Evolutionary conservation across 2,888 invertebrate species (phyloP).

Genomic region (Callimorpha dominula): DNA sequence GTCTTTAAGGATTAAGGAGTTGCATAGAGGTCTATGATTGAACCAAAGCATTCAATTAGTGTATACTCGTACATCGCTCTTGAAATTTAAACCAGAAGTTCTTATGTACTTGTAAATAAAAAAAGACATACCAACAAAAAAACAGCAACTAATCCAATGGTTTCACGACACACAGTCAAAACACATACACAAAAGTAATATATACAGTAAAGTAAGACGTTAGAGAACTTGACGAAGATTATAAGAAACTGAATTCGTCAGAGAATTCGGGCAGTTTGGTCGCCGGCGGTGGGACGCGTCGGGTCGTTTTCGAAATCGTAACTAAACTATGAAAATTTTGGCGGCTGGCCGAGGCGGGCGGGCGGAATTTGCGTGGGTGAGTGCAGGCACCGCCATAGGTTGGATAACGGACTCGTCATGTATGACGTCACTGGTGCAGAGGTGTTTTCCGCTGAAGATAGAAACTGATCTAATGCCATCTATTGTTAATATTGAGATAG

Average conservation of each 20-base stretch:
- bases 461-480: slow-evolving; percentile 71
- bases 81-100: background rate
- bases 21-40: slow-evolving; percentile 39
- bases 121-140: slow-evolving; percentile 60
- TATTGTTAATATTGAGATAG: slow-evolving; percentile 57
- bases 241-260: slow-evolving; percentile 74
- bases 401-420: slow-evolving; percentile 78
- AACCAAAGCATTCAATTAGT: slow-evolving; percentile 18
- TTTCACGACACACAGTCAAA: slow-evolving; percentile 67
- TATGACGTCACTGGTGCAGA: slow-evolving; percentile 81
- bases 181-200: slow-evolving; percentile 69
- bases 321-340: slow-evolving; percentile 86
- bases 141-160: slow-evolving; percentile 72
- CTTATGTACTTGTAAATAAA: slow-evolving; percentile 10
- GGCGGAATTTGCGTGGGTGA: slow-evolving; percentile 81
- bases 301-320: slow-evolving; percentile 87
- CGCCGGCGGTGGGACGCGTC: slow-evolving; percentile 87
- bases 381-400: slow-evolving; percentile 71
- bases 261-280: slow-evolving; percentile 77
- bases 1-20: slow-evolving; percentile 25
- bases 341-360: slow-evolving; percentile 81
- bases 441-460: slow-evolving; percentile 85
- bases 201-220: slow-evolving; percentile 58
- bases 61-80: background rate
- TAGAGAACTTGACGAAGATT: slow-evolving; percentile 78